Percentiles rank a stretch among this genome's conserved stretches.
Conservation (phyloP, 2,888 invertebrate genomes). For the Rhamnusium bicolor region DNA sequence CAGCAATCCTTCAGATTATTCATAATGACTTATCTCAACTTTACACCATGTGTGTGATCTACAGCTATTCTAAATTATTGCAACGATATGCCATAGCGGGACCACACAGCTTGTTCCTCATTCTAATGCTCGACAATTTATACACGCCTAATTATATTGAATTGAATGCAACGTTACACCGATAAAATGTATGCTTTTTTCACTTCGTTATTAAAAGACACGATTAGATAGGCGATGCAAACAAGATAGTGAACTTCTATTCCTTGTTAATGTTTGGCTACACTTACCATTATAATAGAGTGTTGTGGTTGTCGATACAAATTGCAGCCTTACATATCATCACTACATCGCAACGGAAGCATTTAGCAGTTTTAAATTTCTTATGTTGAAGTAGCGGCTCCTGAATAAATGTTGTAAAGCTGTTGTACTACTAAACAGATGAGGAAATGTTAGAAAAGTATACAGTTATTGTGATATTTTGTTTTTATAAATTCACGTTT, state of each 20-base stretch:
- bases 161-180: constrained; percentile 20
- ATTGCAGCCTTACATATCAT: background rate
- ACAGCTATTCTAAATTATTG: constrained; percentile 33
- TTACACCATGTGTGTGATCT: constrained; percentile 30
- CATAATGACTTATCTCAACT: constrained; percentile 26
- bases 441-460: too few species aligned
- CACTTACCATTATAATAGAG: background rate
- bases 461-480: too few species aligned
- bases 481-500: too few species aligned
- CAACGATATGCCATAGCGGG: constrained; percentile 27
- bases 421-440: too few species aligned
- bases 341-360: too few species aligned
- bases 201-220: constrained; percentile 1
- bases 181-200: constrained; percentile 14
- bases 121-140: constrained; percentile 33
- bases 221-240: background rate
- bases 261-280: constrained; percentile 5
- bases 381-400: too few species aligned
- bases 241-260: background rate
- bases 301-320: background rate
- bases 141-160: constrained; percentile 28
- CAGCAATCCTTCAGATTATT: constrained; percentile 20
- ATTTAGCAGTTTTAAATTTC: too few species aligned
- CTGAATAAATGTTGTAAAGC: too few species aligned
- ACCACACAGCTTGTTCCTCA: constrained; percentile 39